Conservation (phyloP, 2,797 vertebrate species). For the Coreius guichenoti region DNA sequence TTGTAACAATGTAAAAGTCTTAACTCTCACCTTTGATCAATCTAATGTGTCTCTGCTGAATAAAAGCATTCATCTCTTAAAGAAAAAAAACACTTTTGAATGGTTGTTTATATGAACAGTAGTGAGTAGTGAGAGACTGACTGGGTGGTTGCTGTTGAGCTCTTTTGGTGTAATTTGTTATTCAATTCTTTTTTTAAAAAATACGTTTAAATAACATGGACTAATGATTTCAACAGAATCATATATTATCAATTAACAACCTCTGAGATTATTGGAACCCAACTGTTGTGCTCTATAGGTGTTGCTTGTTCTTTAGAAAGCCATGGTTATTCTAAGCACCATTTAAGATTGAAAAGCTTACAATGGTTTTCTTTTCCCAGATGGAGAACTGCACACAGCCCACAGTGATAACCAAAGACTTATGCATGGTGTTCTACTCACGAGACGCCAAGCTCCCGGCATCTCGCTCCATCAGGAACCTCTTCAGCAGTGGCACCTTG, state of each 20-base stretch:
- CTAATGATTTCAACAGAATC: background rate
- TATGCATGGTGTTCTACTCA: slow-evolving; percentile 98
- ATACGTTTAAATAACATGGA: too few relatives aligned
- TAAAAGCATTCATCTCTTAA: too few relatives aligned
- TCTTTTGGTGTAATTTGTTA: background rate
- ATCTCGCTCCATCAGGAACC: slow-evolving; percentile 91
- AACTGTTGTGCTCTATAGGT: background rate
- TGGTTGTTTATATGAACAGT: too few relatives aligned
- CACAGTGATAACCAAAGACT: slow-evolving; percentile 94
- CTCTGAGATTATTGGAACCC: background rate
- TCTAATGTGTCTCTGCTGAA: too few relatives aligned
- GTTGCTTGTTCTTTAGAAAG: slow-evolving; percentile 1
- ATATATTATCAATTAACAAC: background rate
- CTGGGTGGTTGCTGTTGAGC: background rate
- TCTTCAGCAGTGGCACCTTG: slow-evolving; percentile 91
- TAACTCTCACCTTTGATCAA: background rate
- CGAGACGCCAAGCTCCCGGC: slow-evolving; percentile 93
- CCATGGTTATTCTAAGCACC: background rate
- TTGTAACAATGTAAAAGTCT: background rate
- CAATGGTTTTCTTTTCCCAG: slow-evolving; percentile 70
- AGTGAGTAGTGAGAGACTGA: too few relatives aligned
- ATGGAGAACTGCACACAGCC: slow-evolving; percentile 97
- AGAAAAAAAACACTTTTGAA: too few relatives aligned
- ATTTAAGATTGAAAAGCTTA: slow-evolving; percentile 12
- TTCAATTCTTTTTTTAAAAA: background rate